Conservation (phyloP, 1,140 invertebrate genomes). For the fruit fly (Drosophila melanogaster) region Release_6_plus_ISO1_MT NT_033779.5:15742501-15743000, state of each 20-base stretch:
- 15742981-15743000: slow-evolving; percentile 21
- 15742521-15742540: too few species aligned
- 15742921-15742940: slow-evolving; percentile 61
- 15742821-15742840: slow-evolving; percentile 59
- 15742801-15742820: slow-evolving; percentile 32
- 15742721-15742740: not conserved
- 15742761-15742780: slow-evolving; percentile 14
- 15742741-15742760: slow-evolving; percentile 5
- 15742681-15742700: too few species aligned
- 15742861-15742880: slow-evolving; percentile 49
- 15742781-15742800: slow-evolving; percentile 2
- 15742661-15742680: not conserved
- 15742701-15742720: not conserved
- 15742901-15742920: slow-evolving; percentile 52
- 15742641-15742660: too few species aligned
- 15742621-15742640: too few species aligned
- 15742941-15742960: slow-evolving; percentile 68
- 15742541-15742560: too few species aligned
- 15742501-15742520: not conserved
- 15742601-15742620: too few species aligned
- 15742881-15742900: slow-evolving; percentile 55
- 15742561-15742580: too few species aligned
- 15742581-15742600: too few species aligned
- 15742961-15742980: slow-evolving; percentile 33
- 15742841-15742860: slow-evolving; percentile 53